Evolutionary conservation across 2,113 vertebrate genomes (phyloP).

Genomic region (Mobula birostris): DNA sequence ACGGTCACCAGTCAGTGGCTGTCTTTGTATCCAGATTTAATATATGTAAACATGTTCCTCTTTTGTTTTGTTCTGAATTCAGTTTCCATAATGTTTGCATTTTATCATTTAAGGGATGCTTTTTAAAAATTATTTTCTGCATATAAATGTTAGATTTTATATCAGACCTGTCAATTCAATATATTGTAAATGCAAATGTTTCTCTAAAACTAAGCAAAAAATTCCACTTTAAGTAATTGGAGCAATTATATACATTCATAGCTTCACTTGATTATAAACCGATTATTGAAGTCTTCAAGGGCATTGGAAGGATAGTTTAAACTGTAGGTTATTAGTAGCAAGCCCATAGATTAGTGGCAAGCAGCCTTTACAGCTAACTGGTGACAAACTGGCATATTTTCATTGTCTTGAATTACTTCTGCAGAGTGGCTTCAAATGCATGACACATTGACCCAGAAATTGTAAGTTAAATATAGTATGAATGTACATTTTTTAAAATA

Average conservation of each 20-base stretch:
- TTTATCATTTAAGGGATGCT: constrained; percentile 17
- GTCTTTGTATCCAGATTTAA: not conserved
- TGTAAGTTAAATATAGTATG: not conserved
- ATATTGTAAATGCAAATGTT: not conserved
- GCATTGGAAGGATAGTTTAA: constrained; percentile 1
- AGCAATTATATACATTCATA: not conserved
- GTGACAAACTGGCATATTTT: not conserved
- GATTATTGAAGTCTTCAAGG: not conserved
- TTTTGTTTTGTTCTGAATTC: not conserved
- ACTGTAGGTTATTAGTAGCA: not conserved
- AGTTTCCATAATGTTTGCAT: not conserved
- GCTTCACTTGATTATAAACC: constrained; percentile 8
- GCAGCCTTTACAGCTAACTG: not conserved
- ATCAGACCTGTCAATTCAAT: not conserved
- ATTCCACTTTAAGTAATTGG: not conserved
- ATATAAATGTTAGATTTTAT: not conserved
- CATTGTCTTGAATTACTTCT: not conserved
- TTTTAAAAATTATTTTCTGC: not conserved
- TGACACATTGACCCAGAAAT: not conserved
- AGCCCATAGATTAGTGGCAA: not conserved
- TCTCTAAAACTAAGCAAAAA: not conserved
- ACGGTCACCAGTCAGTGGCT: not conserved
- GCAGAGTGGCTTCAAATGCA: not conserved
- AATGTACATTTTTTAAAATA: not conserved
- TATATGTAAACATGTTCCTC: not conserved